Conservation (phyloP, 2,113 vertebrate genomes). For the Salminus brasiliensis region DNA sequence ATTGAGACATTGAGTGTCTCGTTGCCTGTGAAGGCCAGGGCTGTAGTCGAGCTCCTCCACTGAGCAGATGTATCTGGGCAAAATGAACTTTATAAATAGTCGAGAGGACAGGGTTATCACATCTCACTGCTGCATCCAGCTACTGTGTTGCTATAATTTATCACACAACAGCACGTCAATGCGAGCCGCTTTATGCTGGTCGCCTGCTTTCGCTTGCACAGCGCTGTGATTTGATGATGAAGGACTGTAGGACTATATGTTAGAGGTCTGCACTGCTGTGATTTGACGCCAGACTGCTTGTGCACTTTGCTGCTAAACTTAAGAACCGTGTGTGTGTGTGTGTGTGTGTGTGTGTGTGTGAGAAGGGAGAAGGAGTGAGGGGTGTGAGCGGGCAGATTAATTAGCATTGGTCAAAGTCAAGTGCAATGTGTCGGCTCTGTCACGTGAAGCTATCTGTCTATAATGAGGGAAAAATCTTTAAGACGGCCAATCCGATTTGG, state of each 20-base stretch:
- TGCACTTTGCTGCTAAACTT: background rate
- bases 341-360: constrained; percentile 13
- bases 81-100: background rate
- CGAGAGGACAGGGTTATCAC: background rate
- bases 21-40: background rate
- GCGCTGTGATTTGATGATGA: background rate
- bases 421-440: constrained; percentile 65
- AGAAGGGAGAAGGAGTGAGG: constrained; percentile 23
- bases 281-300: background rate
- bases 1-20: too few relatives aligned
- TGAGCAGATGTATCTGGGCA: too few relatives aligned
- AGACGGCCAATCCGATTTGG: constrained; percentile 60
- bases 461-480: constrained; percentile 72
- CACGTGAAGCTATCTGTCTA: constrained; percentile 60
- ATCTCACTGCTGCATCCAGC: background rate
- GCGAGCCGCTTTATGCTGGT: background rate
- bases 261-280: background rate
- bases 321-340: constrained; percentile 10
- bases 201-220: background rate
- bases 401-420: constrained; percentile 54
- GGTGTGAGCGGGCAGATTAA: constrained; percentile 54
- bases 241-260: background rate
- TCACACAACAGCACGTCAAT: background rate
- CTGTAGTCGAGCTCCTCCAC: background rate
- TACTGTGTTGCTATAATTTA: background rate